Base-by-base conservation (phyloP, 2,113 vertebrate species). In the Aphyosemion australe region DNA sequence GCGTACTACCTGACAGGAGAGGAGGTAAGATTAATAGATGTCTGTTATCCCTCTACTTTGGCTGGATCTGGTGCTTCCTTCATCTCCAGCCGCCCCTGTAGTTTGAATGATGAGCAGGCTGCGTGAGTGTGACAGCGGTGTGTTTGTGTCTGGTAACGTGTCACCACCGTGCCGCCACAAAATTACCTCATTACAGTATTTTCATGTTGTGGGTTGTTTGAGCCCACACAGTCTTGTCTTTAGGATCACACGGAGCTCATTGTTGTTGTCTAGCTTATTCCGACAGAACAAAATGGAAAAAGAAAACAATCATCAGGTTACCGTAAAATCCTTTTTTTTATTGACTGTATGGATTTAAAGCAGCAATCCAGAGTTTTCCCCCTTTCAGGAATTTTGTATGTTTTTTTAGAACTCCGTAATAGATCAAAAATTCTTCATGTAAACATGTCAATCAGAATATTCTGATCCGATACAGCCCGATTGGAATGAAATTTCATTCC, bases 1-100 rank as follows among this genome's bases (percentile, higher is more conserved):
- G 86, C 94, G 0, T 97, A 94, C 87, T 97, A 96, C 91, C 90
- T 97, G 76, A 95, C 95, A 0, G 96, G 95, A 80, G 94, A 95
- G 74, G 95, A 97, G 95, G 96, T 97, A 89, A 88, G 94, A 92
- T 80, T 78, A 74, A 84, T 75, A 64, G 45, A 62, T 58, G 14
- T 78, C 79, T 73, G 54, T 85, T 80, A 59, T 74, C 46, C 45
- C 26, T 63, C 37, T 45, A 21, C 72, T 78, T 21, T 5, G 26
- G 66, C 61, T 49, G 69, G 70, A 74, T 80, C 76, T 66, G 71
- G 72, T 31, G 47, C 74, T 81, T 85, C 75, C 74, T 81, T 76
- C 69, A 71, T 86, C 55, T 66, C 39, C 49, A 49, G 18, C 46
- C 47, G 50, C 41, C 54, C 50, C 61, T 11, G 76, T 21, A 54